Base-by-base conservation (phyloP, 2,888 invertebrate species). In the Cinara cedri region DNA sequence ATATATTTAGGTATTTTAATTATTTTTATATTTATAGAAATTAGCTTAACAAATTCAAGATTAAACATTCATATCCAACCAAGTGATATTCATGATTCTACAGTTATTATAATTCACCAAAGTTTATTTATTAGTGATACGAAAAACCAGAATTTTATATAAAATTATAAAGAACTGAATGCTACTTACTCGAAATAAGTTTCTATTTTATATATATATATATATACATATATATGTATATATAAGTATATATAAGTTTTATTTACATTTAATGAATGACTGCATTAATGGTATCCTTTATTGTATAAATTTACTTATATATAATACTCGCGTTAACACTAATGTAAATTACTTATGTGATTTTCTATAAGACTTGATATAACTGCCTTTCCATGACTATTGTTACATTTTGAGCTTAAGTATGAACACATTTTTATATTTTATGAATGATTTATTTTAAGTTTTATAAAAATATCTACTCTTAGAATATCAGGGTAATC, bases 311-410 rank as follows among this genome's bases (percentile, higher is more conserved):
- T 13, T 42, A 21, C 44, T 74, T 74, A 63, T 42, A 44, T 74
- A 44, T 74, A 74, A 63, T 54, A 75, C 63, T 65, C 65, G 54
- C 54, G 44, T 75, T 75, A 54, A 72, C 46, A 63, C 24, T 74
- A 63, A 74, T 63, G 63, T 21, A 42, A 74, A 74, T 63, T 74
- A 63, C 42, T 63, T 63, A 42, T 42, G 74, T 63, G 21, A 74
- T 54, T 74, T 42, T 78, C 49, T 60, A 78, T 49, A 78, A 78
- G 78, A 78, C 78, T 78, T 68, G n/a, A 63, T 74, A 60, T 49
- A 57, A 78, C 68, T 78, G 78, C 78, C 78, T 78, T n/a, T 51
- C 57, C 70, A 78, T 70, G 68, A 78, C 68, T 72, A 46, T 49
- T 74, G 51, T 63, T 60, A 60, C n/a, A n/a, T 60, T 72, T 57